phyloP scores from a whole-genome alignment of 2,888 invertebrate genomes.

The Anorthoa munda region DNA sequence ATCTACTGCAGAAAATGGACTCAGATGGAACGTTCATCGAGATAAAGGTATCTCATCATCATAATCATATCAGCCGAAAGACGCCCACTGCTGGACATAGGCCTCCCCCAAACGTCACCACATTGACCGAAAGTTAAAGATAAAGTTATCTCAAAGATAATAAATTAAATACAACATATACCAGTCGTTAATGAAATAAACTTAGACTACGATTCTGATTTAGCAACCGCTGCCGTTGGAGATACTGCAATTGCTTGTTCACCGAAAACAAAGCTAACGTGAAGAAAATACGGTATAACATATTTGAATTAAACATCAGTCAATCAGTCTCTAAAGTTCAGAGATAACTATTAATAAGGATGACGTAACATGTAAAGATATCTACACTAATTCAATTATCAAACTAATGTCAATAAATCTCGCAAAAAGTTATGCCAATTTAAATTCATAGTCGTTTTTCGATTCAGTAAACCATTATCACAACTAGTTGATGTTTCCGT shows the following conservation, averaged over 20 bases:
- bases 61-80: no score
- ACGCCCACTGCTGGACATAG: no score
- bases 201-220: neutral
- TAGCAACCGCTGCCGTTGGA: neutral
- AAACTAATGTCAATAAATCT: neutral
- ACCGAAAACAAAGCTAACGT: neutral
- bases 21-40: neutral
- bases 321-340: no score
- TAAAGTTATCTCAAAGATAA: conserved; percentile 9
- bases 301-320: no score
- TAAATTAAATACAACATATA: neutral
- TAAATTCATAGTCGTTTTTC: neutral
- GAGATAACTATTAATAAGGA: no score
- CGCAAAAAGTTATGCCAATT: neutral
- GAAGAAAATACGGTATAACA: neutral
- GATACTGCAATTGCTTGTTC: neutral
- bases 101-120: no score
- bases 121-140: no score
- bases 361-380: no score
- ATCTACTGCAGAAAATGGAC: conserved; percentile 1
- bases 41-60: conserved; percentile 17
- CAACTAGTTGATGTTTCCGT: neutral
- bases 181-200: neutral
- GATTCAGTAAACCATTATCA: neutral
- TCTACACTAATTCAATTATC: neutral